Conservation (phyloP, 2,113 vertebrate genomes). For the Myrmecobius fasciatus region DNA sequence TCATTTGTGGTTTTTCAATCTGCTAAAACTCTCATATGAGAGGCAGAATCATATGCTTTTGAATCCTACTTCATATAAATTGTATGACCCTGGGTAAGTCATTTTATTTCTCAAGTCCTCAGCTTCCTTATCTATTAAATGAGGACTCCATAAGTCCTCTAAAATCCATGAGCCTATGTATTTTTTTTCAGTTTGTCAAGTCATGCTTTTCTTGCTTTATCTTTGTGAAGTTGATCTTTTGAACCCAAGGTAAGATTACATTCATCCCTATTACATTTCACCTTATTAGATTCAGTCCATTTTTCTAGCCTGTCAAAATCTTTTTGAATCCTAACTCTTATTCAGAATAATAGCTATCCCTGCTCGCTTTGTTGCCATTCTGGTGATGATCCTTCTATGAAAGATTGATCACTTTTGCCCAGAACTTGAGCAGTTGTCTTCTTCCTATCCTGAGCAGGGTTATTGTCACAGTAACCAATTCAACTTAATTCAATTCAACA, state of each 20-base stretch:
- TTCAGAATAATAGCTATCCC: neutral
- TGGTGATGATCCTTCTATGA: neutral
- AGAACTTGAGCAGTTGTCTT: neutral
- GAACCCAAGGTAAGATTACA: neutral
- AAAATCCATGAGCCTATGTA: too few relatives aligned
- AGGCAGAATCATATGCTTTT: too few relatives aligned
- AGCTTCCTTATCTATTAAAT: too few relatives aligned
- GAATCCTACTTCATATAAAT: too few relatives aligned
- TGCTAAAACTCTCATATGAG: too few relatives aligned
- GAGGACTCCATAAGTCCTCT: too few relatives aligned
- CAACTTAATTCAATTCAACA: neutral
- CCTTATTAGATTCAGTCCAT: neutral
- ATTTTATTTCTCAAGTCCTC: too few relatives aligned
- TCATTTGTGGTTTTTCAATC: too few relatives aligned
- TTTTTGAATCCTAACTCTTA: neutral
- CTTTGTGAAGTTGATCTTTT: too few relatives aligned
- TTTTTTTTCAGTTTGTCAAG: too few relatives aligned
- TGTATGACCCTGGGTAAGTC: too few relatives aligned
- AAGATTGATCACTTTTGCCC: neutral
- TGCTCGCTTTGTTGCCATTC: neutral
- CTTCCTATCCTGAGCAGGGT: neutral
- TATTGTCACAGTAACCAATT: neutral
- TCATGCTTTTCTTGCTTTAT: too few relatives aligned
- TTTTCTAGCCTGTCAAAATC: neutral
- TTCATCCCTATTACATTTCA: neutral